These are phyloP conservation scores for Geophilus truncorum DNA, from an alignment of 2,888 invertebrate genomes.

Conservation along the genomic window DNA sequence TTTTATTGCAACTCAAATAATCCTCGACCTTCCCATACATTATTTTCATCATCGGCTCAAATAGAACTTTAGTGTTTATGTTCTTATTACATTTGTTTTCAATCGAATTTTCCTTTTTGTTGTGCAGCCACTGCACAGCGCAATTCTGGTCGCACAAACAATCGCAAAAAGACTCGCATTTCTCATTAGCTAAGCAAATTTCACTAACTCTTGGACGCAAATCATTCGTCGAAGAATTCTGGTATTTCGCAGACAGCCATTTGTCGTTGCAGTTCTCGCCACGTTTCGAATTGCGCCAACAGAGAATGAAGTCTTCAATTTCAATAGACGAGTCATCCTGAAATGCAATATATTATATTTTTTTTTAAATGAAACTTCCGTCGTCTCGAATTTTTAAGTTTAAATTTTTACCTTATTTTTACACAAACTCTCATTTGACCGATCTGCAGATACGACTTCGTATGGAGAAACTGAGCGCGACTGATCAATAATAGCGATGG, in stretches of 20 bases:
- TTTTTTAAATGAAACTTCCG: not conserved
- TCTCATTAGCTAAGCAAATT: constrained; percentile 34
- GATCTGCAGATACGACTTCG: not conserved
- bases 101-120: not conserved
- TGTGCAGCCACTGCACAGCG: not conserved
- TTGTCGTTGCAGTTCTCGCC: not conserved
- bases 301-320: no score
- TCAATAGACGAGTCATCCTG: no score
- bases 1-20: not conserved
- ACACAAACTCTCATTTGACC: not conserved
- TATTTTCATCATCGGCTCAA: constrained; percentile 13
- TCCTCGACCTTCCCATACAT: not conserved
- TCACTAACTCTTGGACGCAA: not conserved
- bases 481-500: not conserved
- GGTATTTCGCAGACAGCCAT: not conserved
- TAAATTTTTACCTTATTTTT: not conserved
- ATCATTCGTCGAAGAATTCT: not conserved
- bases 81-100: not conserved
- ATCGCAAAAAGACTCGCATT: constrained; percentile 34
- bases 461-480: not conserved
- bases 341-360: not conserved
- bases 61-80: not conserved
- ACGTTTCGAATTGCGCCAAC: not conserved
- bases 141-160: constrained; percentile 36
- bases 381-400: no score